Evolutionary conservation across 2,113 vertebrate genomes (phyloP).

Genomic region (Todiramphus chloris): DNA sequence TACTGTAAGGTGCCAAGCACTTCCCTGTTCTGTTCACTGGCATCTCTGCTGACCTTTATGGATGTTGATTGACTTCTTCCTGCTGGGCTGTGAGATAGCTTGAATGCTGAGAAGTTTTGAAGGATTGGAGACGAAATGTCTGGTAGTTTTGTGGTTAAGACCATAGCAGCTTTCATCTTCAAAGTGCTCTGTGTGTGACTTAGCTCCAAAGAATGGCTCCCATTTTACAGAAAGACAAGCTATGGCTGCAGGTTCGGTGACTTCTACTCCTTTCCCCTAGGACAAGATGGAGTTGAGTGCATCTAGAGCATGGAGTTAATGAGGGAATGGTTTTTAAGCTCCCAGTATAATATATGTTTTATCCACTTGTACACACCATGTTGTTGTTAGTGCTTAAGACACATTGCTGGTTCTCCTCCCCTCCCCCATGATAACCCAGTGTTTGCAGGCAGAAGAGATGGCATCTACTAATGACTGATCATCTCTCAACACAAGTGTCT

Average conservation of each 20-base stretch:
- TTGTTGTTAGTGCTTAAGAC: background rate
- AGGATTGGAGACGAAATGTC: constrained; percentile 38
- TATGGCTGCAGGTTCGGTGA: background rate
- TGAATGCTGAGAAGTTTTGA: background rate
- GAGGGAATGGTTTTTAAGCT: background rate
- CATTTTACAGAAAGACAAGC: background rate
- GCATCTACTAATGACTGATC: background rate
- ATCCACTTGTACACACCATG: background rate
- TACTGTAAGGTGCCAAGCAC: background rate
- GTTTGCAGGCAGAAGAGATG: background rate
- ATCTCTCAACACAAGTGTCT: background rate
- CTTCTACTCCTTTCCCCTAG: constrained; percentile 25
- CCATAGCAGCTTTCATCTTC: constrained; percentile 45
- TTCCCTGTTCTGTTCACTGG: background rate
- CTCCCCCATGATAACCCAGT: rapidly evolving
- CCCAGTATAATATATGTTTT: background rate
- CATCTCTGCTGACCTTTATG: background rate
- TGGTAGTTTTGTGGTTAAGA: constrained; percentile 20
- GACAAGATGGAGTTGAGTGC: background rate
- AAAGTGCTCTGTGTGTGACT: background rate
- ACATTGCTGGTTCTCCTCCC: background rate
- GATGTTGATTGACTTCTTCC: background rate
- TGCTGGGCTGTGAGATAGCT: background rate
- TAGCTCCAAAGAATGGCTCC: constrained; percentile 22
- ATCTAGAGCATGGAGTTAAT: background rate